Conservation (phyloP, 2,888 invertebrate genomes). For the Zhengitettix transpicula region DNA sequence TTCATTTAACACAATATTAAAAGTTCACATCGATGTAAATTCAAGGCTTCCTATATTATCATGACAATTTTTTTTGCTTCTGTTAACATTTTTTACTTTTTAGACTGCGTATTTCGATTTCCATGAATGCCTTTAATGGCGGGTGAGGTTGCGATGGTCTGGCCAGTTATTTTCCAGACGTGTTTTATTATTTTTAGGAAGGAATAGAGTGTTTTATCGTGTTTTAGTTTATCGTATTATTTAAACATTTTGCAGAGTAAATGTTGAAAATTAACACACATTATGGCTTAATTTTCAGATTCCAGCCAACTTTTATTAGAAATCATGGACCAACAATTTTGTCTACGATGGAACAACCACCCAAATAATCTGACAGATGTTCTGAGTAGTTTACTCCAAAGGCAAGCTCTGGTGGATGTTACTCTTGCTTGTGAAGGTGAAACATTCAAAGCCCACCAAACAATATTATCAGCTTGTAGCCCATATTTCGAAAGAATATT, state of each 20-base stretch:
- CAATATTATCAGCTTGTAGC: slow-evolving; percentile 83
- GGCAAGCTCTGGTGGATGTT: slow-evolving; percentile 83
- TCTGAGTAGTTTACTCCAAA: slow-evolving; percentile 67
- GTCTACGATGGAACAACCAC: slow-evolving; percentile 90
- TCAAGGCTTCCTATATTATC: no score
- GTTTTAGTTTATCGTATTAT: not conserved
- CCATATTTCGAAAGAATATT: slow-evolving; percentile 87
- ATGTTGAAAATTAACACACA: not conserved
- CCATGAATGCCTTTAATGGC: slow-evolving; percentile 5
- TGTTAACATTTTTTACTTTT: no score
- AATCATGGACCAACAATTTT: slow-evolving; percentile 55
- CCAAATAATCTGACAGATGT: slow-evolving; percentile 82
- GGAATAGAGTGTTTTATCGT: not conserved
- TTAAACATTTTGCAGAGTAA: no score
- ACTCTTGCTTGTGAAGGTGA: slow-evolving; percentile 80
- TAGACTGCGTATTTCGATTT: not conserved
- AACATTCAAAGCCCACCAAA: slow-evolving; percentile 67
- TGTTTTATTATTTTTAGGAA: not conserved
- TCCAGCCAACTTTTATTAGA: slow-evolving; percentile 5
- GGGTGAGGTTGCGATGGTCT: not conserved
- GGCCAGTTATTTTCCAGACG: not conserved
- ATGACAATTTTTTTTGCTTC: no score
- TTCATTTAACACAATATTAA: no score
- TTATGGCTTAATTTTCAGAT: slow-evolving; percentile 1
- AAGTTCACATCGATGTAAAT: no score